Evolutionary conservation across 2,888 invertebrate genomes (phyloP).

Genomic region (Eugnorisma glareosa): DNA sequence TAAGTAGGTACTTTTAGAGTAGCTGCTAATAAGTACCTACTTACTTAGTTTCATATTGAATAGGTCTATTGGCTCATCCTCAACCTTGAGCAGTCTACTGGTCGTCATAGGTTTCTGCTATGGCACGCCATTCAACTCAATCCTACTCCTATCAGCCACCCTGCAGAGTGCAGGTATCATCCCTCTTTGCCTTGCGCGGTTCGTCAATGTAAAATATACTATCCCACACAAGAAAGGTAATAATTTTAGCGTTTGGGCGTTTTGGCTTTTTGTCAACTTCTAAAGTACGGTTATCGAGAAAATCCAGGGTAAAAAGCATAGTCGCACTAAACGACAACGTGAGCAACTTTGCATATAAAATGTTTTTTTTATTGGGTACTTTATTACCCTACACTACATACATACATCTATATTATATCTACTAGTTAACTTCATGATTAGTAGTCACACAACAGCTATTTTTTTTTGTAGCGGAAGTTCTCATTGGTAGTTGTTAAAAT

Average conservation of each 20-base stretch:
- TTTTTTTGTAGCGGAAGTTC: slow-evolving; percentile 53
- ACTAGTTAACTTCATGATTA: slow-evolving; percentile 11
- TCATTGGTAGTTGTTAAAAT: slow-evolving; percentile 35
- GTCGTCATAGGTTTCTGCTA: neutral
- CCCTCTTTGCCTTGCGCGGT: neutral
- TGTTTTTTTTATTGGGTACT: slow-evolving; percentile 50
- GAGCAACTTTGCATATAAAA: slow-evolving; percentile 64
- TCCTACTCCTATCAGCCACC: neutral
- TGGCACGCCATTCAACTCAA: neutral
- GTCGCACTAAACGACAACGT: slow-evolving; percentile 49
- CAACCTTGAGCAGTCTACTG: neutral
- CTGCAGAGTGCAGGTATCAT: no score
- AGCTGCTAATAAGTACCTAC: no score
- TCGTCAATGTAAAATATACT: neutral
- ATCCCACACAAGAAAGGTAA: neutral
- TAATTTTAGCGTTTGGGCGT: neutral
- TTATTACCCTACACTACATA: neutral
- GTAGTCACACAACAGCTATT: slow-evolving; percentile 47
- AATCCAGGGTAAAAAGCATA: slow-evolving; percentile 4
- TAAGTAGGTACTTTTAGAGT: no score
- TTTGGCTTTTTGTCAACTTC: neutral
- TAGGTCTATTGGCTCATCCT: neutral
- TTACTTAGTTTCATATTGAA: neutral
- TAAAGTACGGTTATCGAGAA: neutral
- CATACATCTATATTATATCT: slow-evolving; percentile 6